Conservation (phyloP, 2,113 vertebrate genomes). For the Indicator indicator region DNA sequence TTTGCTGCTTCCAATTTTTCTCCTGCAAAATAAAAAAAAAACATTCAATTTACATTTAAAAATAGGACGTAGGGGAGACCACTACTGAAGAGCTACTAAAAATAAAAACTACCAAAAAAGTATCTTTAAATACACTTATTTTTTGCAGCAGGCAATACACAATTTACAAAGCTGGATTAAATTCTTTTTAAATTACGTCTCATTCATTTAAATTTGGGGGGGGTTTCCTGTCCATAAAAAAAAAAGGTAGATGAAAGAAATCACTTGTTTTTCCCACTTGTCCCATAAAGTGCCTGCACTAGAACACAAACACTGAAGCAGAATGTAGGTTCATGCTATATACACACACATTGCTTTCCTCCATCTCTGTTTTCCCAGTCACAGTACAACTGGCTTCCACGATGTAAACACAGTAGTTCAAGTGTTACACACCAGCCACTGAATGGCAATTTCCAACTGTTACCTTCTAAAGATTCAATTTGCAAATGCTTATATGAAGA, state of each 20-base stretch:
- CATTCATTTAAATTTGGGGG: neutral
- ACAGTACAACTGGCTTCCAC: neutral
- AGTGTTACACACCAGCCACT: neutral
- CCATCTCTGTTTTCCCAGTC: neutral
- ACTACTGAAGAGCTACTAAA: neutral
- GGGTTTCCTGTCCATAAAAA: neutral
- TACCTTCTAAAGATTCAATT: neutral
- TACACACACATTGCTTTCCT: neutral
- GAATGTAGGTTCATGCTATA: neutral
- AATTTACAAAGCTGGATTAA: neutral
- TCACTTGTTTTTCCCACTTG: neutral
- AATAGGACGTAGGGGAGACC: neutral
- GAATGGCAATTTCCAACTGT: neutral
- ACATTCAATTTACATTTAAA: neutral
- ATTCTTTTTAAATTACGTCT: neutral
- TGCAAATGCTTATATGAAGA: neutral
- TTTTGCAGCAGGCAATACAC: neutral
- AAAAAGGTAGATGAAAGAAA: neutral
- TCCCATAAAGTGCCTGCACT: neutral
- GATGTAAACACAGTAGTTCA: neutral
- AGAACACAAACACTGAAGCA: neutral
- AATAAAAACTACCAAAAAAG: neutral
- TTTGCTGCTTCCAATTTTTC: constrained; percentile 9
- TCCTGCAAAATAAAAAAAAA: constrained; percentile 45
- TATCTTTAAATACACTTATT: neutral